Evolutionary conservation across 2,797 vertebrate species (phyloP), one percentile per base, ranked within the genome.

Genomic region (Siniperca undulata): DNA sequence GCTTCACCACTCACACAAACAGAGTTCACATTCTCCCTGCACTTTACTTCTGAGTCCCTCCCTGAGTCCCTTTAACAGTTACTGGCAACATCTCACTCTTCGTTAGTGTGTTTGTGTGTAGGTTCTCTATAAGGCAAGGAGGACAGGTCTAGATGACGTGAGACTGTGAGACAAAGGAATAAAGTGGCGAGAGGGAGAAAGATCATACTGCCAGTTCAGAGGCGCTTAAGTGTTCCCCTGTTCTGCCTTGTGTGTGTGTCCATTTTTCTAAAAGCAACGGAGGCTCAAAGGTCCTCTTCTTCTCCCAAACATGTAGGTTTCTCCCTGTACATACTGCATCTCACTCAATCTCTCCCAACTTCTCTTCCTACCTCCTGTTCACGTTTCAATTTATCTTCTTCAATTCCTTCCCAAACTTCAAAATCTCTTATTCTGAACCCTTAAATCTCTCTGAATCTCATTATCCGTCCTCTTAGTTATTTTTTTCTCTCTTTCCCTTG

Each of bases 311-410:
- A n/a, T 77, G 60, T 85, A 70, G 34, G 66, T 82, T 83, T 85
- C 83, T 90, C 86, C 86, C 93, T 93, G 88, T 92, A 90, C 91
- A 93, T 92, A 95, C 94, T 94, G 92, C 92, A 95, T 92, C 89
- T 88, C 88, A 46, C 78, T 84, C 80, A 74, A 64, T 81, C 76
- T 83, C 81, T 85, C 86, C 79, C 82, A 74, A 75, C 74, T 73
- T 78, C 50, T 75, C 77, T 70, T 82, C 81, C 85, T 71, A 78
- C 77, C 64, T 83, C 66, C 73, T 85, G 50, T 81, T 80, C 87
- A 53, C n/a, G 0, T 70, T 86, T 74, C 60, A 73, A 80, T 90
- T 34, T 13, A 44, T 87, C 62, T 69, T n/a, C 58, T 70, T 73
- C n/a, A 48, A 53, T 74, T 81, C 36, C 61, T 78, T 86, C 56